A percentile compares a stretch with the other conserved stretches of the same genome.
Conservation (phyloP, 2,888 invertebrate species). For the Cecidostiba fungosa region DNA sequence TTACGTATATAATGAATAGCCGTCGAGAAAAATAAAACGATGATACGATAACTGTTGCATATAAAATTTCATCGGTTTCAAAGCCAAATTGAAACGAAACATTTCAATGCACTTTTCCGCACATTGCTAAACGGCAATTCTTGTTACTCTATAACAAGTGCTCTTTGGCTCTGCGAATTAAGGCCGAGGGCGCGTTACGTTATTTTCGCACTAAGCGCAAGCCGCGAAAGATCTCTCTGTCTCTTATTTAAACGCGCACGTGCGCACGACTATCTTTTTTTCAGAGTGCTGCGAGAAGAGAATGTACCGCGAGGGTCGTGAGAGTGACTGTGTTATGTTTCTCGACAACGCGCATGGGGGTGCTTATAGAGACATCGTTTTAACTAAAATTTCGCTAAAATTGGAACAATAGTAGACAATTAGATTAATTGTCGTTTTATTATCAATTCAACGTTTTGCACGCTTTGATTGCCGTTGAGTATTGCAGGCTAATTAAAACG, state of each 20-base stretch:
- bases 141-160: background rate
- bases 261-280: background rate
- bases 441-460: too few relatives aligned
- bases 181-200: background rate
- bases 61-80: too few relatives aligned
- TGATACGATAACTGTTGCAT: too few relatives aligned
- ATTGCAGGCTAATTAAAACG: too few relatives aligned
- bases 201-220: background rate
- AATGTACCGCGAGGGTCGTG: background rate
- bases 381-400: too few relatives aligned
- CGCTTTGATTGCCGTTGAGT: too few relatives aligned
- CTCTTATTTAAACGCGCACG: background rate
- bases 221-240: background rate
- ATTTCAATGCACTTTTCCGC: background rate
- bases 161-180: background rate
- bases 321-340: background rate
- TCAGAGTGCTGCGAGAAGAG: background rate
- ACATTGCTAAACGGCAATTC: background rate
- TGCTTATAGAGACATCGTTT: background rate
- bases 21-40: too few relatives aligned
- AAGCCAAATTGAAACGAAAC: too few relatives aligned
- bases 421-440: too few relatives aligned
- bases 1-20: too few relatives aligned
- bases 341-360: background rate
- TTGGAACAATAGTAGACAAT: too few relatives aligned